Evolutionary conservation across 2,888 invertebrate genomes (phyloP).

Genomic region (Erpobdella octoculata): DNA sequence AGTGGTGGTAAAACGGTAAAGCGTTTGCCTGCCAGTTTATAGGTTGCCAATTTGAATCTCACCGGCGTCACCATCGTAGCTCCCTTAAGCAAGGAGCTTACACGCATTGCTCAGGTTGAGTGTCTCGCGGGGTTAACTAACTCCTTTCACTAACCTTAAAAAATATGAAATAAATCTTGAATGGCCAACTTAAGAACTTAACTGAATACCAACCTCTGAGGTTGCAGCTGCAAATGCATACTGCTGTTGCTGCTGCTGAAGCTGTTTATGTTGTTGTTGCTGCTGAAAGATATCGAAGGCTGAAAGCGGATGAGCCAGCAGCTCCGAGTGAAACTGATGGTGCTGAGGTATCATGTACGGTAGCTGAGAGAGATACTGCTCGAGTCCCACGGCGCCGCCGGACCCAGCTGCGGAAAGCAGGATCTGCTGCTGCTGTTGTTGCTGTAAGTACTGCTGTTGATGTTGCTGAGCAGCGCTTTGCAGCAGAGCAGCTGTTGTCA

Average conservation of each 20-base stretch:
- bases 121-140: no score
- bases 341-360: constrained; percentile 7
- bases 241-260: constrained; percentile 8
- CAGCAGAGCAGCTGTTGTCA: not conserved
- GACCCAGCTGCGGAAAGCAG: not conserved
- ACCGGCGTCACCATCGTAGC: no score
- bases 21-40: no score
- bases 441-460: not conserved
- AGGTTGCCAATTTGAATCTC: no score
- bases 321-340: not conserved
- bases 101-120: no score
- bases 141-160: no score
- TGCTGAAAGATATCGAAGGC: not conserved
- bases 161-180: no score
- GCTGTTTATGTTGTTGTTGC: not conserved
- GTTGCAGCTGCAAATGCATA: not conserved
- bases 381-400: not conserved
- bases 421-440: not conserved
- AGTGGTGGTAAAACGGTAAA: no score
- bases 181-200: no score
- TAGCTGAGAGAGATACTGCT: constrained; percentile 2
- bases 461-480: not conserved
- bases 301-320: not conserved
- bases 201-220: no score
- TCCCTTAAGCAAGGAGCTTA: no score